Evolutionary conservation across 2,888 invertebrate species (phyloP), one percentile per base, ranked within the genome.

Genomic region (Eugnorisma glareosa): DNA sequence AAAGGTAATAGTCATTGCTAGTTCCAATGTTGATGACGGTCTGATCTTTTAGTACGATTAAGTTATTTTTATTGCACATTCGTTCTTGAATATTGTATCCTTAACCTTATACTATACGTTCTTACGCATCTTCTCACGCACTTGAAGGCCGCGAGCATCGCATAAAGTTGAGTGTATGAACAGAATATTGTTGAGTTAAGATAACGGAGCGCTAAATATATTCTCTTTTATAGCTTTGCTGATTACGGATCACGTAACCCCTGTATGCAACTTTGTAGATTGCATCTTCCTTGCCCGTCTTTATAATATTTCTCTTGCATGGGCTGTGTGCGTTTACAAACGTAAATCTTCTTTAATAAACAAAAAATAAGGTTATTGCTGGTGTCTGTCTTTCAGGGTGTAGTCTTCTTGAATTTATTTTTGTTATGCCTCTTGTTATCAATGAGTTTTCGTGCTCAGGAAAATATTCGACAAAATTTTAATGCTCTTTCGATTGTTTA

Each of bases 161-260:
- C 21, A 64, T 73, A 73, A 59, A 76, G n/a, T 68, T 63, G 57
- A 70, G 64, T 66, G 40, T 82, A 74, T 76, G 67, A 76, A 71
- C 72, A 59, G 28, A 57, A 77, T 71, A 69, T 81, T 81, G 81
- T 86, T 73, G 57, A 54, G 77, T 37, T 13, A 31, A 77, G 85
- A 86, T 86, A 84, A 84, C 15, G n/a, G 13, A 43, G 37, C 37
- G 63, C 75, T 84, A 79, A 73, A 78, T 64, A 86, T 82, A 73
- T 82, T 69, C 61, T 63, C 66, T 67, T 51, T 80, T 51, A 79
- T 77, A 75, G 64, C 74, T 43, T 54, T 77, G n/a, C 64, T 80
- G 77, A 86, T 86, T 80, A 73, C 35, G 5, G 28, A 75, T 82
- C 79, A 83, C 67, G 73, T 76, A 48, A 75, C 64, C 43, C 5